A percentile compares a stretch with the other conserved stretches of the same genome.
Evolutionary conservation across 2,888 invertebrate genomes (phyloP).

Genomic region (Phaonia tiefii): DNA sequence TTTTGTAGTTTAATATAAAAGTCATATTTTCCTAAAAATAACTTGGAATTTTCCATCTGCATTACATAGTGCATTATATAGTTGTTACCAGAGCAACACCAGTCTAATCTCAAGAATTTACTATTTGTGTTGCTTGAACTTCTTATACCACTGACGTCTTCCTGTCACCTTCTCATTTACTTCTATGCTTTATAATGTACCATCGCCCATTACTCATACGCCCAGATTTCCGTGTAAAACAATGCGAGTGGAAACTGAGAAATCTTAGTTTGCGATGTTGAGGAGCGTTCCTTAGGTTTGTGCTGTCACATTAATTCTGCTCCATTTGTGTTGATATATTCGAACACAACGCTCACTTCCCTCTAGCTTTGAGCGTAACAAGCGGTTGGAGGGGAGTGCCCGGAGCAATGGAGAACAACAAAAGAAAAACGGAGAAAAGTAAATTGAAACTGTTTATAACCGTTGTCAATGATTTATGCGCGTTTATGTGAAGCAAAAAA

Average conservation of each 20-base stretch:
- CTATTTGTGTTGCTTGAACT: no score
- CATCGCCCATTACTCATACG: slow-evolving; percentile 28
- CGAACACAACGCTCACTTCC: slow-evolving; percentile 2
- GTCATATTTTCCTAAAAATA: no score
- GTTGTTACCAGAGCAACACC: no score
- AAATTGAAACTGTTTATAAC: slow-evolving; percentile 63
- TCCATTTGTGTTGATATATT: slow-evolving; percentile 66
- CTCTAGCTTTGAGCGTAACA: neutral
- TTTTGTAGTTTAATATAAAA: no score
- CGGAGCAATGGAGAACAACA: slow-evolving; percentile 26
- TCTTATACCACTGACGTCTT: no score
- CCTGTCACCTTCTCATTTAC: no score
- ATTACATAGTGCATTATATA: no score
- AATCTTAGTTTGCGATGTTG: slow-evolving; percentile 44
- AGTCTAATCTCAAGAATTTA: no score
- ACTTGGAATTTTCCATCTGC: no score
- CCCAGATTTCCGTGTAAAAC: slow-evolving; percentile 44
- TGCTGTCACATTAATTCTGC: slow-evolving; percentile 66
- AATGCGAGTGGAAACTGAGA: slow-evolving; percentile 25
- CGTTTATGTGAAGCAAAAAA: slow-evolving; percentile 15
- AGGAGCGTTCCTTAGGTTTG: slow-evolving; percentile 56
- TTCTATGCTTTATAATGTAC: no score
- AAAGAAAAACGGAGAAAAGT: slow-evolving; percentile 7
- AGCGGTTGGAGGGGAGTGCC: slow-evolving; percentile 1
- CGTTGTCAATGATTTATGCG: slow-evolving; percentile 37